phyloP scores from a whole-genome alignment of 2,113 vertebrate species.

The Tenrec ecaudatus region DNA sequence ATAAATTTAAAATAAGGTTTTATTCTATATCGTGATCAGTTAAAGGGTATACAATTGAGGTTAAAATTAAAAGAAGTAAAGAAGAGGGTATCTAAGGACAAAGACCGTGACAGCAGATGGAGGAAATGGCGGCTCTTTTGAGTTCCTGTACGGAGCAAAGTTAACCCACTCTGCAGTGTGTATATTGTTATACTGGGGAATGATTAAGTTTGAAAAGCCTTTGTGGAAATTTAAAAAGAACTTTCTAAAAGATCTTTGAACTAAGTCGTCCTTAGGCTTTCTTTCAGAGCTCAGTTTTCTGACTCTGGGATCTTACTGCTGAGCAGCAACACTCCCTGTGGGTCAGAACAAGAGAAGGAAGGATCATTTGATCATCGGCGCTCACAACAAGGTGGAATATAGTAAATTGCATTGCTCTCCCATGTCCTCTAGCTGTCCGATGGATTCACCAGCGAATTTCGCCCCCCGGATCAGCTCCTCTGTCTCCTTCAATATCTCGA shows the following conservation, averaged over 20 bases:
- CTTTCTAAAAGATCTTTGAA: background rate
- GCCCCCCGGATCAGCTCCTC: background rate
- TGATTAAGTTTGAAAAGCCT: background rate
- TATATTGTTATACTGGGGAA: background rate
- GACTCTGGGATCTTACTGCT: constrained; percentile 2
- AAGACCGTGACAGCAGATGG: background rate
- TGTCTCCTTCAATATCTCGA: constrained; percentile 61
- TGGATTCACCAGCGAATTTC: constrained; percentile 13
- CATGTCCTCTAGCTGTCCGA: background rate
- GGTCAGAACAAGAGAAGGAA: background rate
- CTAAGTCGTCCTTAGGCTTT: constrained; percentile 13
- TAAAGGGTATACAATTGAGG: background rate
- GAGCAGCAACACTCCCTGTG: background rate
- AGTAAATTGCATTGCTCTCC: constrained; percentile 18
- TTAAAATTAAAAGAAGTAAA: background rate
- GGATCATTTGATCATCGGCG: background rate
- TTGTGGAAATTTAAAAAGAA: constrained; percentile 13
- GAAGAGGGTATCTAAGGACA: background rate
- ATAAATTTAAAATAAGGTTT: constrained; percentile 23
- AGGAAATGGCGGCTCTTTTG: background rate
- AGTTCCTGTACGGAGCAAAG: background rate
- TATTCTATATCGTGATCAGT: constrained; percentile 28
- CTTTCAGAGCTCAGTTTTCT: constrained; percentile 34
- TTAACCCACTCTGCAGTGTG: background rate
- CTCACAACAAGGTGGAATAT: background rate